Percentiles rank a stretch among this genome's conserved stretches.
These are phyloP conservation scores for Elmis aenea DNA, from an alignment of 2,888 invertebrate genomes.

Conservation along the genomic window DNA sequence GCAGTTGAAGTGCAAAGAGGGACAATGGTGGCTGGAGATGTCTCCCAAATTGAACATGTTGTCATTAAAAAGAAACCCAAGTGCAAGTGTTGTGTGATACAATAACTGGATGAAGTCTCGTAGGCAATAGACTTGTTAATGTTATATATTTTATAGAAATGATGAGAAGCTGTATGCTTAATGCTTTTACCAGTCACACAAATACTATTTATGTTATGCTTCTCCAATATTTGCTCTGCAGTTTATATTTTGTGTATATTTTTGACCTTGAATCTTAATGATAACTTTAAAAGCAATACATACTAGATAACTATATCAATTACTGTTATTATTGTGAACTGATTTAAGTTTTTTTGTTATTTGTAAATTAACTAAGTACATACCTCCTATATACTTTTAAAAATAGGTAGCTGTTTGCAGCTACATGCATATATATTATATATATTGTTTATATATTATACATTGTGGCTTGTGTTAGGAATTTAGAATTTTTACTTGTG, in stretches of 20 bases:
- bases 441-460: constrained; percentile 8
- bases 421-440: constrained; percentile 5
- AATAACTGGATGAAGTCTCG: constrained; percentile 54
- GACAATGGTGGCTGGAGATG: constrained; percentile 61
- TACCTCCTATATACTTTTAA: constrained; percentile 8
- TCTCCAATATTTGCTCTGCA: constrained; percentile 2
- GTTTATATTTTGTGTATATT: constrained; percentile 7
- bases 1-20: constrained; percentile 66
- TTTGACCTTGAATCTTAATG: not conserved
- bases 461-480: constrained; percentile 4
- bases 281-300: not conserved
- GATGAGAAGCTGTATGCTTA: constrained; percentile 12
- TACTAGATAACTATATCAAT: too few species aligned
- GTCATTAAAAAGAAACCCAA: constrained; percentile 93
- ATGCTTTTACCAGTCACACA: constrained; percentile 26
- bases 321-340: too few species aligned
- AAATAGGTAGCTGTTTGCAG: constrained; percentile 13
- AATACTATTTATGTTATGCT: constrained; percentile 11
- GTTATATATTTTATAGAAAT: constrained; percentile 26
- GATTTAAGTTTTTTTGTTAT: constrained; percentile 16
- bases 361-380: constrained; percentile 11
- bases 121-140: constrained; percentile 36
- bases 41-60: constrained; percentile 81
- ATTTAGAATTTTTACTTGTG: constrained; percentile 13
- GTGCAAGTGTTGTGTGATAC: constrained; percentile 91